Percentiles rank a stretch among this genome's conserved stretches.
Conservation (phyloP, 2,888 invertebrate genomes). For the Phlogophora meticulosa region DNA sequence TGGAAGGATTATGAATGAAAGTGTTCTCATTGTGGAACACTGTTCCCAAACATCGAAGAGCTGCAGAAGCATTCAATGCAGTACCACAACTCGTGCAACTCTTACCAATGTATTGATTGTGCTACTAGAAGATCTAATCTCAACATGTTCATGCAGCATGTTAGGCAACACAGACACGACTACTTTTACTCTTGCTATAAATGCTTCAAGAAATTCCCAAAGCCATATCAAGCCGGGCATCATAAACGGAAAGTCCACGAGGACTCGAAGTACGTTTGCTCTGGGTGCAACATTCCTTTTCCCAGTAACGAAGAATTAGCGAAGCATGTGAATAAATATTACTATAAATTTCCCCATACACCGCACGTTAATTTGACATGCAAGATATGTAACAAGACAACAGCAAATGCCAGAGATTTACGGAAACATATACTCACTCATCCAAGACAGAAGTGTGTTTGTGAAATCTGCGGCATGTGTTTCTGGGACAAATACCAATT, state of each 20-base stretch:
- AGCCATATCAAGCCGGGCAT: constrained; percentile 57
- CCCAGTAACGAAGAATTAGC: constrained; percentile 67
- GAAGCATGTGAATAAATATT: constrained; percentile 72
- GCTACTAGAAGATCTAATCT: constrained; percentile 74
- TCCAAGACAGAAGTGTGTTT: constrained; percentile 81
- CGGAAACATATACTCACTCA: constrained; percentile 91
- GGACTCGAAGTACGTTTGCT: constrained; percentile 70
- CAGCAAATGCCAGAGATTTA: constrained; percentile 71
- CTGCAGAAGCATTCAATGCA: constrained; percentile 91
- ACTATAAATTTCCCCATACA: constrained; percentile 72
- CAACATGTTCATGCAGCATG: constrained; percentile 86
- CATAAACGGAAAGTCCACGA: constrained; percentile 69
- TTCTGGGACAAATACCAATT: constrained; percentile 74
- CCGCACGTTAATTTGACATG: constrained; percentile 72
- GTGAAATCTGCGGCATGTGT: constrained; percentile 81
- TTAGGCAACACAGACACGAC: constrained; percentile 91
- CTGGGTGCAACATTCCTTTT: constrained; percentile 78
- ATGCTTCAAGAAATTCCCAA: constrained; percentile 74
- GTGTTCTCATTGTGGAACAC: constrained; percentile 79
- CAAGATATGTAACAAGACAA: constrained; percentile 77
- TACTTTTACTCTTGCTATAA: constrained; percentile 87
- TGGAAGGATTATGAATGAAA: constrained; percentile 82
- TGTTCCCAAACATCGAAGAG: constrained; percentile 76
- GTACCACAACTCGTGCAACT: constrained; percentile 91
- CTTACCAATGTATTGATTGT: constrained; percentile 93